Evolutionary conservation across 2,797 vertebrate genomes (phyloP).

Genomic region (Pseudomugil gertrudae): DNA sequence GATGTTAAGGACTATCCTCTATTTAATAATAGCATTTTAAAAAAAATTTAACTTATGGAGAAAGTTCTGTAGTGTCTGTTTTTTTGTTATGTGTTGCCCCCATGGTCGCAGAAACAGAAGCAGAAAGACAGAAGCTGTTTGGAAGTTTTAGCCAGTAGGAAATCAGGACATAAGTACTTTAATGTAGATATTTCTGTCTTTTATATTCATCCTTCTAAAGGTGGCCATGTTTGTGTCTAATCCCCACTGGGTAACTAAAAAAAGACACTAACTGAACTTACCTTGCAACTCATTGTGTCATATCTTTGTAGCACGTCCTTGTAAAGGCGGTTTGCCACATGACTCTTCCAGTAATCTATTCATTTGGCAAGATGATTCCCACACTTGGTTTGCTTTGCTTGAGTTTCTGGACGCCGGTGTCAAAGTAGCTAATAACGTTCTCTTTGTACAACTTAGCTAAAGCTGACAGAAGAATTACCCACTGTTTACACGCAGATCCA

Average conservation of each 20-base stretch:
- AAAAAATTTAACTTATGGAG: not conserved
- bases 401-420: not conserved
- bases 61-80: not conserved
- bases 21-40: not conserved
- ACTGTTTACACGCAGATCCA: conserved; percentile 8
- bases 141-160: not conserved
- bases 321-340: not conserved
- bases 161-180: not conserved
- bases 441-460: conserved; percentile 16
- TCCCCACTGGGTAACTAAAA: not conserved
- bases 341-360: not conserved
- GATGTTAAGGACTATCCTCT: not conserved
- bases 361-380: conserved; percentile 4
- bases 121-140: not conserved
- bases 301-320: not conserved
- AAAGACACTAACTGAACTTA: not conserved
- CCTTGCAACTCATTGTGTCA: not conserved
- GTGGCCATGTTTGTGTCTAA: not conserved
- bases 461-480: conserved; percentile 20
- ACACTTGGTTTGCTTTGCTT: not conserved
- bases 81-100: not conserved
- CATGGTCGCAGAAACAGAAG: not conserved
- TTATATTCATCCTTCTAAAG: not conserved
- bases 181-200: not conserved
- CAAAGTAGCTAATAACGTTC: not conserved